Conservation (phyloP, 1,140 invertebrate genomes). For the Schlechtendalia chinensis region DNA sequence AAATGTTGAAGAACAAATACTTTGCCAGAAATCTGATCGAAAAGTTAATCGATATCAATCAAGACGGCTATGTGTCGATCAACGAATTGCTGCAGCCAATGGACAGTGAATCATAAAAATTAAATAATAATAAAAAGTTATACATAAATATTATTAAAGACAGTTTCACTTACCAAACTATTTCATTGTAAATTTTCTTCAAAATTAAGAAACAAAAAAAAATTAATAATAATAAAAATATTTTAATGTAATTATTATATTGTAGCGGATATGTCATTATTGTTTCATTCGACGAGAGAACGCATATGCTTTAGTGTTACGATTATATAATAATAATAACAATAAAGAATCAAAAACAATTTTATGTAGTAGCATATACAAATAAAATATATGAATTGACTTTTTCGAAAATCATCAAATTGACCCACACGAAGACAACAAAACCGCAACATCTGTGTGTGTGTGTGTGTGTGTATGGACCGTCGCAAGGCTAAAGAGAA, state of each 20-base stretch:
- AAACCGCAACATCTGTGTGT: too few relatives aligned
- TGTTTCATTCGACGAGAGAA: background rate
- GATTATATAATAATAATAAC: too few relatives aligned
- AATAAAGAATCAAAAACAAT: background rate
- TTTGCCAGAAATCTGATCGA: conserved; percentile 60
- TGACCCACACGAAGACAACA: background rate
- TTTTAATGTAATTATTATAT: conserved; percentile 13
- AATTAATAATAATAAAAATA: background rate
- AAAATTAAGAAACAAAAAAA: background rate
- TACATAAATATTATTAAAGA: conserved; percentile 22
- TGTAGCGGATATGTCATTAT: background rate
- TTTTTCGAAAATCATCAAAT: background rate
- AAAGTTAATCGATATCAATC: conserved; percentile 63
- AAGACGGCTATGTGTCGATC: conserved; percentile 57
- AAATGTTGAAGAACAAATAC: conserved; percentile 62
- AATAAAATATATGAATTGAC: background rate
- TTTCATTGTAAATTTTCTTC: conserved; percentile 13
- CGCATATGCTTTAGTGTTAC: background rate
- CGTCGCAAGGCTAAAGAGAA: too few relatives aligned
- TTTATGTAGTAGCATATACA: background rate
- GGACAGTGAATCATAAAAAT: conserved; percentile 19
- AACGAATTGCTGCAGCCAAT: conserved; percentile 52
- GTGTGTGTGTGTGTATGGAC: too few relatives aligned
- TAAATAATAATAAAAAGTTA: conserved; percentile 39
- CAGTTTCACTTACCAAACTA: conserved; percentile 26